Percentiles rank a stretch among this genome's conserved stretches.
These are phyloP conservation scores for Calliopum simillimum DNA, from an alignment of 2,888 invertebrate species.

Conservation along the genomic window DNA sequence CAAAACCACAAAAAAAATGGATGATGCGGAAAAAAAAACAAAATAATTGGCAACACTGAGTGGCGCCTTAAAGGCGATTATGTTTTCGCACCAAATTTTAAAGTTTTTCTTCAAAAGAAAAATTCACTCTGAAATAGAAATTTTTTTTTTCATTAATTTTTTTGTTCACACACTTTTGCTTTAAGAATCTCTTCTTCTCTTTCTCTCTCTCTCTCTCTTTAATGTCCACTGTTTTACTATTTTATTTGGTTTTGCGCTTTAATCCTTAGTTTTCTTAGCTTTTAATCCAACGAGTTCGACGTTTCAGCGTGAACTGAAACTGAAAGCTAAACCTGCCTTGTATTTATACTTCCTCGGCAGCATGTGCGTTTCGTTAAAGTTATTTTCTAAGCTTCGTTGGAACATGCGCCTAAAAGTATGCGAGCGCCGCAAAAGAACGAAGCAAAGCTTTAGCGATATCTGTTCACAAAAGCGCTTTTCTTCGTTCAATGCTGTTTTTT, in stretches of 20 bases:
- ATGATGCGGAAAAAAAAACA: neutral
- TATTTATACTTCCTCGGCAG: conserved; percentile 35
- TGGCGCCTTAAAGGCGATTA: neutral
- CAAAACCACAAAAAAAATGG: neutral
- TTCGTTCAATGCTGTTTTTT: neutral
- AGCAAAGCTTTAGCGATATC: conserved; percentile 1
- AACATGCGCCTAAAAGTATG: conserved; percentile 5
- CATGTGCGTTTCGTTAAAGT: neutral
- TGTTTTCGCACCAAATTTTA: neutral
- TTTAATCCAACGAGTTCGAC: conserved; percentile 39
- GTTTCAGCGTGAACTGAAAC: conserved; percentile 45
- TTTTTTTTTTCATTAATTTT: neutral
- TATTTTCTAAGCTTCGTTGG: neutral
- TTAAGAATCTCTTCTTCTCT: neutral
- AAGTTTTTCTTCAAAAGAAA: neutral
- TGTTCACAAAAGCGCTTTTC: neutral
- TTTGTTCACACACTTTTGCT: neutral
- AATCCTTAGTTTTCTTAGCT: conserved; percentile 1
- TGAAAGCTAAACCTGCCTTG: conserved; percentile 41
- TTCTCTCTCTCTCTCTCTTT: too few species aligned
- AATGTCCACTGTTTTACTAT: neutral
- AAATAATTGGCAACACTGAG: neutral
- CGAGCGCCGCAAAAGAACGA: neutral
- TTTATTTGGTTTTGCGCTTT: neutral
- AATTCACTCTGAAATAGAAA: neutral